Base-by-base conservation (phyloP, 2,113 vertebrate species). In the Nibea coibor region DNA sequence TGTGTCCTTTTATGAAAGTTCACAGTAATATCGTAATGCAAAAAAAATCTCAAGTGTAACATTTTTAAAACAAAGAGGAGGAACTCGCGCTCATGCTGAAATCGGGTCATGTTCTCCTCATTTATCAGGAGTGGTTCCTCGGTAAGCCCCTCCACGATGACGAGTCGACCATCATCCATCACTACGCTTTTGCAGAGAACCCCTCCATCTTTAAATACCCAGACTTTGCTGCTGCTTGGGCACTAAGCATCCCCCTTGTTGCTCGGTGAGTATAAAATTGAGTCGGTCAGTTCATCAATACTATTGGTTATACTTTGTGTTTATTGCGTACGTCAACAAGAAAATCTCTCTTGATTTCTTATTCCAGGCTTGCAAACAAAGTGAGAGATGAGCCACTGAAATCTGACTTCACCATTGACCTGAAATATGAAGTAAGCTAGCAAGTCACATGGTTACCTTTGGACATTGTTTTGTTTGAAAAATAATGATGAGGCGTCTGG, bases 111-210 rank as follows among this genome's bases (percentile, higher is more conserved):
- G 16, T 61, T 16, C 53, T 75, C 22, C 16, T 53, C 28, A 57
- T 80, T 72, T 67, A 63, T 82, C 92, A 99, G 98, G 97, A 98
- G 82, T 97, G 97, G 96, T 99, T 99, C 95, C 96, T 98, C 78
- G 97, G 97, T 72, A 98, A 97, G 93, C 93, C 97, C 1, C 94
- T 99, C n/a, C 89, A 96, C 24, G 98, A 99, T 56, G 96, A 96
- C 84, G 97, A 99, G 88, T 97, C 98, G 22, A 99, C 98, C 86
- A 98, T 99, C 91, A 98, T 99, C 91, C 98, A 99, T 93, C 98
- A 99, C 94, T 99, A 99, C 39, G 97, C 97, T 92, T 99, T 99
- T 91, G 97, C 98, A 71, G 97, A 98, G 94, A 97, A 98, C 87
- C 97, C 97, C 61, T 92, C 95, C 5, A 61, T 92, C 88, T 99